phyloP scores from a whole-genome alignment of 2,113 vertebrate genomes.

The Muntiacus muntjak region DNA sequence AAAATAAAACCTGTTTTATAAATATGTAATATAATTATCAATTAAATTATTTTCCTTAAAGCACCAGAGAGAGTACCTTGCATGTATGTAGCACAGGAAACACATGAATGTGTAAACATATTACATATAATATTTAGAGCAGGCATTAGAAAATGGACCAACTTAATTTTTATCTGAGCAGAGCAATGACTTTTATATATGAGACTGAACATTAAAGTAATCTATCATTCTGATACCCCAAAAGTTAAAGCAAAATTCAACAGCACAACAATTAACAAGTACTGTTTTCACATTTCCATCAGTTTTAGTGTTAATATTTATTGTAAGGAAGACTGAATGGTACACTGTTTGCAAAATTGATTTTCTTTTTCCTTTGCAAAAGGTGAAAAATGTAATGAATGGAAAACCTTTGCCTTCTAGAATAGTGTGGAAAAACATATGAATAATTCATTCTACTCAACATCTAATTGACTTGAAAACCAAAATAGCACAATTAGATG shows the following conservation, averaged over 20 bases:
- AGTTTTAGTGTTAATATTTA: neutral
- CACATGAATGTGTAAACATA: neutral
- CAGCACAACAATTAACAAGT: neutral
- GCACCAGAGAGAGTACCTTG: neutral
- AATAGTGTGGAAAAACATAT: neutral
- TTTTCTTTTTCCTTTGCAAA: neutral
- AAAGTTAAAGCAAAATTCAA: neutral
- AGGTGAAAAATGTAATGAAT: neutral
- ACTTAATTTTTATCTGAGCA: neutral
- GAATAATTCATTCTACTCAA: neutral
- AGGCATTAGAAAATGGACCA: neutral
- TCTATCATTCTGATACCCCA: neutral
- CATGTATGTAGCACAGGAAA: neutral
- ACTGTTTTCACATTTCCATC: neutral
- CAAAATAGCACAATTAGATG: neutral
- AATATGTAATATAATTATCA: neutral
- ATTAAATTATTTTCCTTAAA: neutral
- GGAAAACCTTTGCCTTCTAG: neutral
- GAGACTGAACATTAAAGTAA: neutral
- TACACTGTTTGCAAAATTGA: neutral
- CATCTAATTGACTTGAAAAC: neutral
- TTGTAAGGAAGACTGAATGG: neutral
- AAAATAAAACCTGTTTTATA: neutral
- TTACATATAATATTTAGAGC: neutral
- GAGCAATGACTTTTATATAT: neutral